Evolutionary conservation across 2,888 invertebrate species (phyloP).

Genomic region (Mythimna impura): DNA sequence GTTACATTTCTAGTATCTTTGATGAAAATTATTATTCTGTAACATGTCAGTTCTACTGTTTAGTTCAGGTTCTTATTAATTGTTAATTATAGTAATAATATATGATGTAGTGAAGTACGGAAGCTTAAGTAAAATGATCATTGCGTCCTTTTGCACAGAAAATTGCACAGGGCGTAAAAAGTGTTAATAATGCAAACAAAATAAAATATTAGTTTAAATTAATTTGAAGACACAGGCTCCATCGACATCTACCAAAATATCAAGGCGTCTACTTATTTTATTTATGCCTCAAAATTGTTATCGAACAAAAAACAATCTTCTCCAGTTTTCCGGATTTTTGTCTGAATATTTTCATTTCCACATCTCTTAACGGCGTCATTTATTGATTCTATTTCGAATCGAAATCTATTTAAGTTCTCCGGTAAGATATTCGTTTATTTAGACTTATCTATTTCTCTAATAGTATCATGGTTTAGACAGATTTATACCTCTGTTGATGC

Average conservation of each 20-base stretch:
- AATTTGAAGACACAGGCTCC: too few species aligned
- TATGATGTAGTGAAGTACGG: not conserved
- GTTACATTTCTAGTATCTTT: not conserved
- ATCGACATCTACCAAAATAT: not conserved
- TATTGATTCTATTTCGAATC: slow-evolving; percentile 47
- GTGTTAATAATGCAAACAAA: not conserved
- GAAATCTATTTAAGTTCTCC: slow-evolving; percentile 10
- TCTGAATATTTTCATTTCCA: slow-evolving; percentile 25
- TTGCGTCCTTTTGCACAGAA: not conserved
- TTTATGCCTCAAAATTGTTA: slow-evolving; percentile 29
- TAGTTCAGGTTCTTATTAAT: too few species aligned
- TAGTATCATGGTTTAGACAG: not conserved
- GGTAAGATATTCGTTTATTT: slow-evolving; percentile 4
- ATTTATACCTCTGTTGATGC: slow-evolving; percentile 7
- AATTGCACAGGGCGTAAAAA: not conserved
- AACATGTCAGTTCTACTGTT: not conserved
- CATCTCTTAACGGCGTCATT: slow-evolving; percentile 23
- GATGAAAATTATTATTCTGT: not conserved
- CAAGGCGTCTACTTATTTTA: slow-evolving; percentile 25
- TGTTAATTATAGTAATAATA: not conserved
- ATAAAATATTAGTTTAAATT: too few species aligned
- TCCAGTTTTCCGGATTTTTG: slow-evolving; percentile 50
- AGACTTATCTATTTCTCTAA: slow-evolving; percentile 3
- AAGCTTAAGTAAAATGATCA: not conserved
- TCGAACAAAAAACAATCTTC: slow-evolving; percentile 16